Evolutionary conservation across 2,797 vertebrate species (phyloP).

Genomic region (Pantherophis alleghaniensis): DNA sequence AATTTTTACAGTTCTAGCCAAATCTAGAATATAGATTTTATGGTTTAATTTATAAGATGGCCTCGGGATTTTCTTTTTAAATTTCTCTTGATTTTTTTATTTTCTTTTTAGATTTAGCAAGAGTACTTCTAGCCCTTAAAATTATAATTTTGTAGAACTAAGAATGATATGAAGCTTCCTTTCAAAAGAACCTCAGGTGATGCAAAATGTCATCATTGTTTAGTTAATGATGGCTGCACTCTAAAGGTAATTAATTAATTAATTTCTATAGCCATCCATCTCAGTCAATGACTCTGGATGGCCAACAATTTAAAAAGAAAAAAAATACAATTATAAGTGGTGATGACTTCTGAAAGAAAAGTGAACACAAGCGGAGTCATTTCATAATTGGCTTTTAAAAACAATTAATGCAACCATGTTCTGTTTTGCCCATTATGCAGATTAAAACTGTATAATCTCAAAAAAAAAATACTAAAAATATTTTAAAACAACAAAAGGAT

Average conservation of each 20-base stretch:
- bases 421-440: too few relatives aligned
- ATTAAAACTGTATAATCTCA: too few relatives aligned
- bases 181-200: background rate
- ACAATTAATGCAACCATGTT: too few relatives aligned
- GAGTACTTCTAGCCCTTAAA: too few relatives aligned
- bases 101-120: background rate
- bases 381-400: too few relatives aligned
- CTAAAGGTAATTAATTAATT: background rate
- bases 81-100: background rate
- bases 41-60: background rate
- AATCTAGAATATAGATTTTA: background rate
- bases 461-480: background rate
- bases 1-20: background rate
- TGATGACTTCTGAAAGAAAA: too few relatives aligned
- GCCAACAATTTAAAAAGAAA: background rate
- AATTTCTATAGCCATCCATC: background rate
- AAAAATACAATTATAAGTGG: background rate
- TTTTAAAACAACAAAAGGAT: background rate
- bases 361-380: too few relatives aligned
- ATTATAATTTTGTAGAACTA: background rate
- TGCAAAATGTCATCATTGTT: background rate
- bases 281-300: background rate
- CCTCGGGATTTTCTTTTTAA: background rate
- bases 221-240: background rate
- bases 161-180: background rate